A percentile compares a stretch with the other conserved stretches of the same genome.
Conservation (phyloP, 2,888 invertebrate species). For the Ecliptopera silaceata region DNA sequence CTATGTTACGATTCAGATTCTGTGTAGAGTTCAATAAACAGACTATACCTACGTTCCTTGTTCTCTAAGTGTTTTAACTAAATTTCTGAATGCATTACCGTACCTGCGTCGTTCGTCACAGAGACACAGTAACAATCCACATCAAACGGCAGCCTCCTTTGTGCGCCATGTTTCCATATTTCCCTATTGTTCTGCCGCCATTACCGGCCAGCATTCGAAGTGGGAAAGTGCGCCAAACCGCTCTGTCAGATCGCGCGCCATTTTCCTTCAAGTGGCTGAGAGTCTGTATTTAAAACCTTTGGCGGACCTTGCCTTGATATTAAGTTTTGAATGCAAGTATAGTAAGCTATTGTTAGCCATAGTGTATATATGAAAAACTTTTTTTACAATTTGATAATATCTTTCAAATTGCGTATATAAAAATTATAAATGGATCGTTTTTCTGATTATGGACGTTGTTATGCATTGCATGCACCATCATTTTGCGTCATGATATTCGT, state of each 20-base stretch:
- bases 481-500: too few relatives aligned
- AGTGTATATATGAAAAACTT: too few relatives aligned
- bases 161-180: constrained; percentile 62
- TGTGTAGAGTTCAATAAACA: not conserved
- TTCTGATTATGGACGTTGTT: too few relatives aligned
- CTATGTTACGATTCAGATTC: too few relatives aligned
- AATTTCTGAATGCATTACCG: constrained; percentile 23
- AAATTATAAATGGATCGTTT: too few relatives aligned
- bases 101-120: constrained; percentile 13
- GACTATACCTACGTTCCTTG: too few relatives aligned
- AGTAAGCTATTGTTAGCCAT: not conserved
- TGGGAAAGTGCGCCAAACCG: constrained; percentile 64
- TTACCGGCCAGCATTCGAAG: constrained; percentile 71
- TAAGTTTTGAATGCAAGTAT: constrained; percentile 1
- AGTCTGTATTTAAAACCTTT: constrained; percentile 39
- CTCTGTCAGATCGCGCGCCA: constrained; percentile 72
- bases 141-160: constrained; percentile 74
- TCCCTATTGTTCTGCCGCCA: constrained; percentile 75
- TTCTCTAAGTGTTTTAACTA: not conserved
- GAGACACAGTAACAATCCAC: constrained; percentile 57
- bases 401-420: too few relatives aligned
- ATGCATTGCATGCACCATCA: too few relatives aligned
- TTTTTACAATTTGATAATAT: too few relatives aligned
- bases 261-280: constrained; percentile 54
- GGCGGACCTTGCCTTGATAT: constrained; percentile 26